Conservation (phyloP, 92 coral and sea anemone genomes). For the Epizoanthus stellaris region DNA sequence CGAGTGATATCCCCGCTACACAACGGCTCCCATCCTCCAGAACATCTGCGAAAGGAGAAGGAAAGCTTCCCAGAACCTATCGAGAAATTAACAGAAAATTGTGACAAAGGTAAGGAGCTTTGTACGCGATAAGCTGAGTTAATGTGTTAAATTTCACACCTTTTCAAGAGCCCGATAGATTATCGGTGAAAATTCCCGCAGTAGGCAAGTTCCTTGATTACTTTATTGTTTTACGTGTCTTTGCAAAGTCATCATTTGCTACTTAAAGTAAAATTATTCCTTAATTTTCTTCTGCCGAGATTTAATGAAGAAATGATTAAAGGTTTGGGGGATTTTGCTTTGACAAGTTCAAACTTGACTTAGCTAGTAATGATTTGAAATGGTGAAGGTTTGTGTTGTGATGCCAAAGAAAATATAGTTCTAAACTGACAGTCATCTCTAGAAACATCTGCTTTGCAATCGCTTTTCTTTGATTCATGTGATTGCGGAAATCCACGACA, state of each 20-base stretch:
- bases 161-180: constrained; percentile 24
- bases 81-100: constrained; percentile 44
- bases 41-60: constrained; percentile 18
- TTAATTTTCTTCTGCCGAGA: constrained; percentile 30
- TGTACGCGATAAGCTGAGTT: constrained; percentile 7
- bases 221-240: constrained; percentile 39
- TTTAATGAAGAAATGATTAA: constrained; percentile 42
- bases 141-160: constrained; percentile 46
- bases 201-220: constrained; percentile 27
- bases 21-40: constrained; percentile 19
- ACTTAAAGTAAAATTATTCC: constrained; percentile 51
- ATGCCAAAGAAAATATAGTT: neutral
- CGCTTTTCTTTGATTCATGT: neutral
- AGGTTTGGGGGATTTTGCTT: constrained; percentile 1
- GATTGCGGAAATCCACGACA: constrained; percentile 5
- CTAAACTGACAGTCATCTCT: neutral
- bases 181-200: constrained; percentile 22
- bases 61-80: constrained; percentile 26
- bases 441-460: neutral
- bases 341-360: neutral
- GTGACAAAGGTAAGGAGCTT: constrained; percentile 35
- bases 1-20: constrained; percentile 15
- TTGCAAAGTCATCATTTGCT: constrained; percentile 45
- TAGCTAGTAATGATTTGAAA: neutral
- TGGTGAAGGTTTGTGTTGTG: neutral